Percentiles rank a stretch among this genome's conserved stretches.
Evolutionary conservation across 2,113 vertebrate genomes (phyloP).

Genomic region (Bettongia penicillata): DNA sequence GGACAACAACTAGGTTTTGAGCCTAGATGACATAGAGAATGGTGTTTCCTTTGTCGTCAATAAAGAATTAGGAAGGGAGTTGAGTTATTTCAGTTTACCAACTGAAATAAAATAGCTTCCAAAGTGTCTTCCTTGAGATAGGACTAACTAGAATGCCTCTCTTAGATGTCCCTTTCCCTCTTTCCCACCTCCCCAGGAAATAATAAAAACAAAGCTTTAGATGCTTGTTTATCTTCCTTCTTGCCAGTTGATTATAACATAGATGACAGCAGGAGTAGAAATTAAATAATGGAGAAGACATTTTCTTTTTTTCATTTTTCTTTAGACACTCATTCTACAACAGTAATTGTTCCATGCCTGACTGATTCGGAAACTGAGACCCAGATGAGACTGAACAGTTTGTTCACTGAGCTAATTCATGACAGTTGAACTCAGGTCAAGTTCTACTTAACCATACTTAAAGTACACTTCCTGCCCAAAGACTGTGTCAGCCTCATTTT

Average conservation of each 20-base stretch:
- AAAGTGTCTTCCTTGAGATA: not conserved
- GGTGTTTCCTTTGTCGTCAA: not conserved
- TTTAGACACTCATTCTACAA: not conserved
- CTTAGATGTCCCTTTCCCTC: not conserved
- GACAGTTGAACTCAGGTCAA: not conserved
- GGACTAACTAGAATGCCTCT: not conserved
- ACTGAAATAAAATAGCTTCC: not conserved
- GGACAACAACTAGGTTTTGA: not conserved
- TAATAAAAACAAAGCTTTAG: not conserved
- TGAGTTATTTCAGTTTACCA: not conserved
- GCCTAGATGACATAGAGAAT: not conserved
- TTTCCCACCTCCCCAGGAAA: not conserved
- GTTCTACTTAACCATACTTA: not conserved
- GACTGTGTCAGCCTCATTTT: not conserved
- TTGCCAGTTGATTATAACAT: not conserved
- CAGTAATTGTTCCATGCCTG: not conserved
- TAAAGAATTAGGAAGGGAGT: not conserved
- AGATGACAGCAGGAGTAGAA: not conserved
- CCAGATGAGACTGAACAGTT: not conserved
- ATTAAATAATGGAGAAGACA: not conserved
- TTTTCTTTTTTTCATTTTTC: not conserved
- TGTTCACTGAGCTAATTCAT: not conserved
- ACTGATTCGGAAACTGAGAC: not conserved
- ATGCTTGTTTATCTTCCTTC: not conserved
- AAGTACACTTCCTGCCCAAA: not conserved